Base-by-base conservation (phyloP, 2,113 vertebrate species). In the Zapus hudsonius region DNA sequence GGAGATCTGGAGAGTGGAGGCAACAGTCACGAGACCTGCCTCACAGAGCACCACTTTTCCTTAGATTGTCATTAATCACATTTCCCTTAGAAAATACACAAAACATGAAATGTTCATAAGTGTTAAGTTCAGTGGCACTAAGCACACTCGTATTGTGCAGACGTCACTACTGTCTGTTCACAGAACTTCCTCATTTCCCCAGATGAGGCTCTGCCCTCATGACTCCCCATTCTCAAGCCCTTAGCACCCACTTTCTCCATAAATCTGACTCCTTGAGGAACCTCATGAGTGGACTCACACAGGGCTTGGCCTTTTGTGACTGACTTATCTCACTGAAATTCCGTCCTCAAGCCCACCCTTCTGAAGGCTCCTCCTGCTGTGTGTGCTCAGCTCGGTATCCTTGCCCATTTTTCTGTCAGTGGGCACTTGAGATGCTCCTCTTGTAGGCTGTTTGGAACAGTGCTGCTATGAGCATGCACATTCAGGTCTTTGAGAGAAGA, bases 141-240 rank as follows among this genome's bases (percentile, higher is more conserved):
- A 67, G 29, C 55, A 0, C 33, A 42, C 31, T 22, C 13, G 0
- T 6, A 31, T 4, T 31, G 42, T 40, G 40, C 10, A 20, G 27
- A 70, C 10, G 13, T 12, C 29, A 4, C 86, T 31, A 13, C n/a
- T 7, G 0, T 25, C 47, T 29, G 1, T 19, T 31, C 76, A 79
- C 40, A n/a, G 76, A 27, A 55, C 72, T 11, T 44, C 33, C 40
- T 44, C 70, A 1, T 29, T 29, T 29, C 15, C 87, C 38, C 40
- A 61, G 23, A 38, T 42, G n/a, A 57, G 44, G 38, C 17, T 47
- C 64, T 72, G 9, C 25, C 70, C 52, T 36, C 29, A 44, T 36
- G 16, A 20, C 57, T 22, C 12, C 29, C 84, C 7, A 5, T 2
- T 57, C 5, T 17, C 7, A 11, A 59, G 25, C 23, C 33, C 38